Percentiles rank a stretch among this genome's conserved stretches.
Evolutionary conservation across 1,140 invertebrate genomes (phyloP).

Genomic region (Drosophila malerkotliana): DNA sequence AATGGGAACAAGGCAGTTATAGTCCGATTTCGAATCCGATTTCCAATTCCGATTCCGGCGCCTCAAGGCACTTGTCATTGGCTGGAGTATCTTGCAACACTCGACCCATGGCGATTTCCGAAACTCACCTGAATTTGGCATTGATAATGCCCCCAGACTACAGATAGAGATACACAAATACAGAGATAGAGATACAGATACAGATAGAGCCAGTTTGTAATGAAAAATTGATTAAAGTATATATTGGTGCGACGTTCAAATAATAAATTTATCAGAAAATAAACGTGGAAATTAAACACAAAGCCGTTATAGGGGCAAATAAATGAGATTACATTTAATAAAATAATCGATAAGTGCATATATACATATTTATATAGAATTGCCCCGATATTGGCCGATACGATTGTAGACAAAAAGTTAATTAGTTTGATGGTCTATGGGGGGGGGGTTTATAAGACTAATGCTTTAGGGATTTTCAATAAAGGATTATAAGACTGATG

Average conservation of each 20-base stretch:
- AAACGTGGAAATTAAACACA: conserved; percentile 73
- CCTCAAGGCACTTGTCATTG: conserved; percentile 55
- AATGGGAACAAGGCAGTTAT: conserved; percentile 55
- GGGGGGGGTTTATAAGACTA: too few relatives aligned
- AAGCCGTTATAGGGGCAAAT: conserved; percentile 46
- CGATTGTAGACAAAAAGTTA: conserved; percentile 66
- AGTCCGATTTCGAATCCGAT: not conserved
- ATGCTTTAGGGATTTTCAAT: not conserved
- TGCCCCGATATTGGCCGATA: too few relatives aligned
- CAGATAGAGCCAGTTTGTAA: conserved; percentile 62
- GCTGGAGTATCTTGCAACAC: conserved; percentile 1
- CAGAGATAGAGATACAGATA: conserved; percentile 13
- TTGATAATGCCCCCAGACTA: conserved; percentile 64
- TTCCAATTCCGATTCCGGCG: conserved; percentile 8
- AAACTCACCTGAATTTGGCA: conserved; percentile 60
- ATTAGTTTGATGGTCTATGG: conserved; percentile 32
- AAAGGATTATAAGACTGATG: too few relatives aligned
- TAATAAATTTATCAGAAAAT: conserved; percentile 80
- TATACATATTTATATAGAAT: not conserved
- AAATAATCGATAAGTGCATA: conserved; percentile 77
- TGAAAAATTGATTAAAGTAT: conserved; percentile 76
- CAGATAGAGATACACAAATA: conserved; percentile 21
- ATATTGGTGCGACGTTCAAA: conserved; percentile 36
- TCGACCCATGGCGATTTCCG: conserved; percentile 46
- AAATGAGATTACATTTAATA: conserved; percentile 82